phyloP scores from a whole-genome alignment of 2,888 invertebrate species.

The Ctenicera cuprea region DNA sequence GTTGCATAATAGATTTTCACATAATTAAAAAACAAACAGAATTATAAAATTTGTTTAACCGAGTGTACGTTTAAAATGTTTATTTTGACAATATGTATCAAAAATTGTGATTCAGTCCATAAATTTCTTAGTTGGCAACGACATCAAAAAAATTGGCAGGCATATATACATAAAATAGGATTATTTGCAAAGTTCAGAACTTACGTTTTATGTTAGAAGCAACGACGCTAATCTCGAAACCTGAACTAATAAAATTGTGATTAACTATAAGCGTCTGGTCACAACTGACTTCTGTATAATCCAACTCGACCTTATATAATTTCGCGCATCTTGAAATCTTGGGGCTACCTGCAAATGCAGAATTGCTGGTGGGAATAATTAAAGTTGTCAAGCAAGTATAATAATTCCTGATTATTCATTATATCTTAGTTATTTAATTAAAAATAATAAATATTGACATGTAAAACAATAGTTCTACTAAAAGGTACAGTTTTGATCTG shows the following conservation, averaged over 20 bases:
- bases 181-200: not conserved
- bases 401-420: slow-evolving; percentile 4
- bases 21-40: not conserved
- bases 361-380: slow-evolving; percentile 4
- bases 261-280: slow-evolving; percentile 8
- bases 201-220: too few relatives aligned
- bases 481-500: too few relatives aligned
- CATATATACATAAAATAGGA: not conserved
- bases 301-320: slow-evolving; percentile 15
- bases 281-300: slow-evolving; percentile 16
- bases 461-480: too few relatives aligned
- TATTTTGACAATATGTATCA: slow-evolving; percentile 3
- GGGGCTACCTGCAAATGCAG: not conserved
- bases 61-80: not conserved
- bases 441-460: not conserved
- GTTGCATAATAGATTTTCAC: too few relatives aligned
- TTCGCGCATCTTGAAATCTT: slow-evolving; percentile 10
- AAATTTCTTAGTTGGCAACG: slow-evolving; percentile 10
- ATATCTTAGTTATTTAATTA: not conserved
- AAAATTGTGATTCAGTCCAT: not conserved
- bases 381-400: slow-evolving; percentile 9
- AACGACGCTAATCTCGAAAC: not conserved
- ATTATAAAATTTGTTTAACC: not conserved
- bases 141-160: slow-evolving; percentile 6
- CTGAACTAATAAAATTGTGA: slow-evolving; percentile 13